Base-by-base conservation (phyloP, 2,113 vertebrate genomes). In the Alligator mississippiensis region DNA sequence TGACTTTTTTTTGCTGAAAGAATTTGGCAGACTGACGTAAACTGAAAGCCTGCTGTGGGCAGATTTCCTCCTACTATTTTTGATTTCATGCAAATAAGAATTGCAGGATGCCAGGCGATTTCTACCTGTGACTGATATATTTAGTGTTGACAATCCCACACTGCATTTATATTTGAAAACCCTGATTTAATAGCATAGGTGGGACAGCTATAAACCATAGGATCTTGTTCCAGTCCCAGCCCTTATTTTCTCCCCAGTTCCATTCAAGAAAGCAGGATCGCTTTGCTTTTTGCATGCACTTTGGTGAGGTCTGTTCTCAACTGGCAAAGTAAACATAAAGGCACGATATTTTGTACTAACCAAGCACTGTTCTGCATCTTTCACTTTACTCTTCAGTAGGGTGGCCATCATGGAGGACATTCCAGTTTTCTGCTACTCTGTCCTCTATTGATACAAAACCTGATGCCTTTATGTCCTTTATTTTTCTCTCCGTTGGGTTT, bases 41-140 rank as follows among this genome's bases (percentile, higher is more conserved):
- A 97, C 96, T 94, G 92, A 93, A 96, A 96, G 93, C 89, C 96
- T 97, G 96, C 93, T 93, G 95, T n/a, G 4, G 96, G 94, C 95
- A 97, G 96, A 95, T 97, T 96, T 97, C 95, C 95, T 96, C 95
- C 95, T 90, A 87, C 95, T 97, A 96, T 95, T 96, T 96, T 90
- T 97, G 88, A 93, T 96, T 96, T 92, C 88, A 97, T 97, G 97
- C 96, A 97, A 96, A 97, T 96, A 89, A 78, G 93, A 79, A 82
- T 86, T 88, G 93, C 96, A 92, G 93, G 94, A 96, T 4, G 10
- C 89, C 84, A 88, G 84, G 92, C 85, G 88, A 91, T 90, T 92
- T 94, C 93, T 90, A 93, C 93, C 86, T 96, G 89, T 96, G 96
- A 97, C 89, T 96, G 96, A 96, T 92, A 97, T 96, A 90, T 95